phyloP scores from a whole-genome alignment of 2,888 invertebrate species.

The Drosophila robusta region DNA sequence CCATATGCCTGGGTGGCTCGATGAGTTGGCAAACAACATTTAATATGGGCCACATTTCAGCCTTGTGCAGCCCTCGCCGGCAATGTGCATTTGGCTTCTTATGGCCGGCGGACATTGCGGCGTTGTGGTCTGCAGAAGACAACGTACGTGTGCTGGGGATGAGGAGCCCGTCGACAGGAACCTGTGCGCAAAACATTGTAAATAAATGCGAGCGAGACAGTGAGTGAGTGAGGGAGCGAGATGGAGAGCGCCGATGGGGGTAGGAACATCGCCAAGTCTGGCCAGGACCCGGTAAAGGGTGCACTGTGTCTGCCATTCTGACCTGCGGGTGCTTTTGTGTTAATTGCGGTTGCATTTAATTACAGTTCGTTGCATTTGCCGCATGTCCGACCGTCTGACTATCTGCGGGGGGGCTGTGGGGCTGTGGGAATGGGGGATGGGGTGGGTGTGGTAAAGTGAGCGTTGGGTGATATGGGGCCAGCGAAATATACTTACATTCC shows the following conservation, averaged over 20 bases:
- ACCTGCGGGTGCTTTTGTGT: slow-evolving; percentile 78
- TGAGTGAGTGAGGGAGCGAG: neutral
- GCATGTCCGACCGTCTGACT: slow-evolving; percentile 33
- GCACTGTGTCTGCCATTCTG: slow-evolving; percentile 64
- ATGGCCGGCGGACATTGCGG: slow-evolving; percentile 51
- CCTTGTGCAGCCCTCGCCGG: slow-evolving; percentile 24
- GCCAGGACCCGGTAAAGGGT: slow-evolving; percentile 6
- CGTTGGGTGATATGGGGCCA: no score
- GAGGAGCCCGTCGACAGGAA: slow-evolving; percentile 48
- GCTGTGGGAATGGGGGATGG: neutral
- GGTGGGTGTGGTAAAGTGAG: neutral
- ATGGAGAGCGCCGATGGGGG: neutral
- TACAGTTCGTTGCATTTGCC: slow-evolving; percentile 73
- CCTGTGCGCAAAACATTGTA: slow-evolving; percentile 69
- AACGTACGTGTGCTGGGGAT: slow-evolving; percentile 6
- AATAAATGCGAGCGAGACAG: slow-evolving; percentile 60
- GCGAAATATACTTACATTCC: slow-evolving; percentile 14
- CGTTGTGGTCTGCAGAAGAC: slow-evolving; percentile 46
- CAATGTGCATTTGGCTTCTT: slow-evolving; percentile 40
- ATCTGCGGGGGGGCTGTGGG: neutral
- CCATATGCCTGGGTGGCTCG: slow-evolving; percentile 35
- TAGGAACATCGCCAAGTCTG: slow-evolving; percentile 5
- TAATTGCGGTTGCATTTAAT: slow-evolving; percentile 81
- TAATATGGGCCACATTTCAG: neutral
- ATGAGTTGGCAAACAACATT: neutral